A percentile compares a stretch with the other conserved stretches of the same genome.
Conservation (phyloP, 2,888 invertebrate genomes). For the Leptinotarsa peninsularis region DNA sequence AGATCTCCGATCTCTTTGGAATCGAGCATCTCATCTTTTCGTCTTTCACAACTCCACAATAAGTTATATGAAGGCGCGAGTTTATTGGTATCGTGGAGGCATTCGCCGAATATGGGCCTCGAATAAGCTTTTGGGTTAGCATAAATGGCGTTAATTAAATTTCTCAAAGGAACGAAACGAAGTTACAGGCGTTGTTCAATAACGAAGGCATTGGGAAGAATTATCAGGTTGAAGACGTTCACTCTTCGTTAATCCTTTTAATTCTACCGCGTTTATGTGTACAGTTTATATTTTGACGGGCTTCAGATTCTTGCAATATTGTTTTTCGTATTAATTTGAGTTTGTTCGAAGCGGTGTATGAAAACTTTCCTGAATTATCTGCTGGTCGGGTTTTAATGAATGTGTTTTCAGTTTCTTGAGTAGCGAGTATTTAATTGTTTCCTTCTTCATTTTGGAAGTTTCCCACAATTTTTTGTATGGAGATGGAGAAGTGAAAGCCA, state of each 20-base stretch:
- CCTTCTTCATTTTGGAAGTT: not conserved
- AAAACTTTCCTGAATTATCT: not conserved
- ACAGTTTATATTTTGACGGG: not conserved
- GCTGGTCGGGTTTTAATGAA: not conserved
- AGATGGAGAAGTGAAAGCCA: too few species aligned
- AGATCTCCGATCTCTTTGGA: not conserved
- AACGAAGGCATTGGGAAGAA: not conserved
- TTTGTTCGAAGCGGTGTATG: not conserved
- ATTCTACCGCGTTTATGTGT: not conserved
- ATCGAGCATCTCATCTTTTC: not conserved
- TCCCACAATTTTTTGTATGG: too few species aligned
- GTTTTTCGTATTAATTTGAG: not conserved
- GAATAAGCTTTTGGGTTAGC: constrained; percentile 1
- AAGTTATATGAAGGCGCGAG: not conserved
- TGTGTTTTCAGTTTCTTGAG: not conserved
- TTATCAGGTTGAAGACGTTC: not conserved
- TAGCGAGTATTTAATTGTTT: not conserved
- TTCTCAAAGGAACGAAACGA: not conserved
- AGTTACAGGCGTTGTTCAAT: not conserved
- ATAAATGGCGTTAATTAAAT: constrained; percentile 7
- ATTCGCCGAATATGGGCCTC: not conserved
- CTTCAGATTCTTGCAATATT: not conserved
- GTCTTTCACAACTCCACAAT: not conserved
- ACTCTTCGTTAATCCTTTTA: constrained; percentile 5
- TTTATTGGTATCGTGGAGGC: constrained; percentile 14